Evolutionary conservation across 1,140 invertebrate genomes (phyloP), one percentile per base, ranked within the genome.

Genomic region (Drosophila sulfurigaster): DNA sequence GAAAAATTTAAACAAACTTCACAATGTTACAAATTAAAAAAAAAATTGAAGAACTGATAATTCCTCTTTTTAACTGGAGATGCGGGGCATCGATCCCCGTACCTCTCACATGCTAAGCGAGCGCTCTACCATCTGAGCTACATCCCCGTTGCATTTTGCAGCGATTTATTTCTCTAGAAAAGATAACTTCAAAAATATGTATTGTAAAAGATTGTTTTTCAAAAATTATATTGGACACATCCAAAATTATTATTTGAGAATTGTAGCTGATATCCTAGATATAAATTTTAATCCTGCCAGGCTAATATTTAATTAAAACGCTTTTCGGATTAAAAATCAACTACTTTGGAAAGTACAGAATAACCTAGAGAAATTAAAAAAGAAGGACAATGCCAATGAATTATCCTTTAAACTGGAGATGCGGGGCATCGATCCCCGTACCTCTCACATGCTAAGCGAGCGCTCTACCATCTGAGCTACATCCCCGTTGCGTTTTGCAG

Each of bases 351-450:
- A 7, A 32, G 1, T 6, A 32, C 7, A 32, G 2, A 32, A 7
- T 32, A 7, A 7, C 2, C 5, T 6, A 32, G 1, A 32, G 5
- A 11, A 2, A 30, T 2, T 10, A 20, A 48, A 48, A 25, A 48
- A 16, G 2, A 25, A 48, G 13, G 30, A 3, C n/a, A n/a, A n/a
- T n/a, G n/a, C n/a, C n/a, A n/a, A n/a, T n/a, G n/a, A n/a, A 11
- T n/a, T 11, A 4, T 6, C 0, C 10, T 25, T 25, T 25, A 25
- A 25, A 25, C 20, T 92, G 91, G 91, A 92, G 95, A 94, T 95
- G 95, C 95, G 94, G 95, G 95, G 95, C 93, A 96, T 96, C 95
- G 95, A 96, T 96, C 95, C 95, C 95, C 94, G 95, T 96, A 96
- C 63, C 63, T 65, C 63, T 65, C 63, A 65, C 63, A 65, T 65